Evolutionary conservation across 1,140 invertebrate genomes (phyloP).

Genomic region (Stegodyphus mimosarum): DNA sequence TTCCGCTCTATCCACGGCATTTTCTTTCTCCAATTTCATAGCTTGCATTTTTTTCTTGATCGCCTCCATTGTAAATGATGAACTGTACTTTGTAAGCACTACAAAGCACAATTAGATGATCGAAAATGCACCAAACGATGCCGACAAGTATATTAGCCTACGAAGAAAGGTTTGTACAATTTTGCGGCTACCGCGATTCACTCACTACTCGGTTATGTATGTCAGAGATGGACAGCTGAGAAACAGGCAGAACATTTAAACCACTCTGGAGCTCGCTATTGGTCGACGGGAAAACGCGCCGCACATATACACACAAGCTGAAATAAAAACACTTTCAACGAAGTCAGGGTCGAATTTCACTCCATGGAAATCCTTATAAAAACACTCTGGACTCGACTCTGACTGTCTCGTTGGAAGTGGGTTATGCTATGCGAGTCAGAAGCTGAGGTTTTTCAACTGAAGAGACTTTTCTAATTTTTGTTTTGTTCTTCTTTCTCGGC

Average conservation of each 20-base stretch:
- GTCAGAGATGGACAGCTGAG: constrained; percentile 11
- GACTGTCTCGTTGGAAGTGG: neutral
- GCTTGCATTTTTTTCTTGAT: constrained; percentile 99
- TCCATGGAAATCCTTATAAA: neutral
- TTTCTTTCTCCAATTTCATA: constrained; percentile 99
- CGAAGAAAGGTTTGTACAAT: neutral
- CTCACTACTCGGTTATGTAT: neutral
- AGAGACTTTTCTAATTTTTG: neutral
- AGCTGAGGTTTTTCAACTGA: neutral
- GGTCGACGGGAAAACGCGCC: neutral
- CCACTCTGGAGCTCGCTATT: neutral
- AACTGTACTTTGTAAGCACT: neutral
- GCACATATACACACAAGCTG: neutral
- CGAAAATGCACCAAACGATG: neutral
- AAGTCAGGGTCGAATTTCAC: constrained; percentile 8
- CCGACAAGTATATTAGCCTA: neutral
- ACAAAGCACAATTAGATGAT: neutral
- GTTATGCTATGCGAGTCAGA: constrained; percentile 5
- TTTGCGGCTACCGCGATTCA: neutral
- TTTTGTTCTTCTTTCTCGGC: neutral
- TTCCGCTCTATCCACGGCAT: constrained; percentile 95
- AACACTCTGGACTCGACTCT: neutral
- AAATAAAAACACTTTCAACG: constrained; percentile 11
- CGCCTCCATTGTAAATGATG: constrained; percentile 83
- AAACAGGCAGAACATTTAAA: constrained; percentile 17